Conservation (phyloP, 2,797 vertebrate genomes). For the Gymnocypris eckloni region DNA sequence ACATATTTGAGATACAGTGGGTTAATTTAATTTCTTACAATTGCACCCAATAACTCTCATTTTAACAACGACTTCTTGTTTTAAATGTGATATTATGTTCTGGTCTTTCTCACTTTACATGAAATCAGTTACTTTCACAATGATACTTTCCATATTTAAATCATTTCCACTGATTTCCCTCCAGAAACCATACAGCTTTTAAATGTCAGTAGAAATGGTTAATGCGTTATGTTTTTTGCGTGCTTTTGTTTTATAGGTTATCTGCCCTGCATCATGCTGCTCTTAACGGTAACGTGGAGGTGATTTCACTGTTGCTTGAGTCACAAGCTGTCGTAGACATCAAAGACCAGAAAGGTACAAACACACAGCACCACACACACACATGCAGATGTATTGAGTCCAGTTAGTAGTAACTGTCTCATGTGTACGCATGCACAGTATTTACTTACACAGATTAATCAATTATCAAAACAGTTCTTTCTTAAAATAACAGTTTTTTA, state of each 20-base stretch:
- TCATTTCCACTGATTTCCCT: not conserved
- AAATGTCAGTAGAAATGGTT: not conserved
- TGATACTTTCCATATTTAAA: not conserved
- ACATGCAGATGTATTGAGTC: not conserved
- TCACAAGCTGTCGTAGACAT: slow-evolving; percentile 96
- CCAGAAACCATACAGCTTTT: not conserved
- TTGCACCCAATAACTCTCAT: not conserved
- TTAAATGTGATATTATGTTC: not conserved
- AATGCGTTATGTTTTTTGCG: slow-evolving; percentile 53
- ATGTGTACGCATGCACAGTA: not conserved
- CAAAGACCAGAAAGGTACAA: slow-evolving; percentile 93
- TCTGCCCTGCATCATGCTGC: slow-evolving; percentile 94
- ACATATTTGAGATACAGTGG: not conserved
- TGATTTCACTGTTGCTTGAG: slow-evolving; percentile 94
- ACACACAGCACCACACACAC: not conserved
- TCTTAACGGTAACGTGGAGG: slow-evolving; percentile 93
- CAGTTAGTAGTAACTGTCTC: not conserved
- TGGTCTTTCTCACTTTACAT: not conserved
- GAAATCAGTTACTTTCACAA: not conserved
- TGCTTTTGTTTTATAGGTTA: slow-evolving; percentile 83
- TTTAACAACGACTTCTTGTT: not conserved
- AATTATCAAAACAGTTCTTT: not conserved
- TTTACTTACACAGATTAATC: not conserved
- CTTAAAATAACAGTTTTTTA: not conserved
- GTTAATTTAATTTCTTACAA: not conserved